phyloP scores from a whole-genome alignment of 92 coral and sea anemone genomes.

The Paragorgia papillata region DNA sequence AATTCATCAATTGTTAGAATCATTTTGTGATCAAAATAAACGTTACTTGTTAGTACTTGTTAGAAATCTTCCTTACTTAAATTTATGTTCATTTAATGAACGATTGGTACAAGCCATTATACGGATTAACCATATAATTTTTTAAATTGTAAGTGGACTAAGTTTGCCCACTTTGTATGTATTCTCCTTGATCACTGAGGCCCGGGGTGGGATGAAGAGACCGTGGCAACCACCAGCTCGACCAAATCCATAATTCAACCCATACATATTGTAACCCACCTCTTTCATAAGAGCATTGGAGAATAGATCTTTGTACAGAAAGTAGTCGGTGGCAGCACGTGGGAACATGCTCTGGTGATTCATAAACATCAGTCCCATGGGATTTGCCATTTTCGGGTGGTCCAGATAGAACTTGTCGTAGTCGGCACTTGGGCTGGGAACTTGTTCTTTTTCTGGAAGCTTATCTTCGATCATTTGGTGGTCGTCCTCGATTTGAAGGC shows the following conservation, averaged over 20 bases:
- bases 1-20: not conserved
- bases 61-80: conserved; percentile 51
- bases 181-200: conserved; percentile 45
- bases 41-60: conserved; percentile 16
- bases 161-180: conserved; percentile 15
- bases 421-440: conserved; percentile 36
- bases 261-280: conserved; percentile 29
- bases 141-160: conserved; percentile 34
- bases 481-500: not conserved
- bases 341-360: conserved; percentile 39
- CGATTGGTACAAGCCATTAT: conserved; percentile 35
- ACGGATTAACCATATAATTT: conserved; percentile 15
- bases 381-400: conserved; percentile 23
- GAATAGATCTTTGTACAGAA: conserved; percentile 33
- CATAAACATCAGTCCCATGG: conserved; percentile 41
- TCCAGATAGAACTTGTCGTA: conserved; percentile 41
- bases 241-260: conserved; percentile 24
- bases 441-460: conserved; percentile 24
- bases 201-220: conserved; percentile 33
- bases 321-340: conserved; percentile 31
- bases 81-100: conserved; percentile 49
- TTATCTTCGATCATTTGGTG: conserved; percentile 10
- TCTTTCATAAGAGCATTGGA: conserved; percentile 38
- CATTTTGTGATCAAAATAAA: not conserved
- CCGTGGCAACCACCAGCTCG: conserved; percentile 28